These are phyloP conservation scores for Drosophila orena DNA, from an alignment of 1,140 invertebrate genomes.

Conservation along the genomic window DNA sequence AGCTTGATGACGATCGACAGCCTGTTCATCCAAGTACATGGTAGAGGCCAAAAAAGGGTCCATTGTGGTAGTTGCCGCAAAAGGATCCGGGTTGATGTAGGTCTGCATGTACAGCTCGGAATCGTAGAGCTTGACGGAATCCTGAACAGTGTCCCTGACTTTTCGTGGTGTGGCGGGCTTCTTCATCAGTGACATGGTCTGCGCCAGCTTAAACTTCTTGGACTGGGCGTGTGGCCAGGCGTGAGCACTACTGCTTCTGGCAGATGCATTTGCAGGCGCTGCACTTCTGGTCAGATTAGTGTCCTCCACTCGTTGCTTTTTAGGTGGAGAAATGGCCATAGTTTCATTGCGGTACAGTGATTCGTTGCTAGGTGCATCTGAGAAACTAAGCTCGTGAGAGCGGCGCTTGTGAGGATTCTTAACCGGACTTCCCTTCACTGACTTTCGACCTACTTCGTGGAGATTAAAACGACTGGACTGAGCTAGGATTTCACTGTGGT, in stretches of 20 bases:
- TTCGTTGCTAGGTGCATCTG: conserved; percentile 70
- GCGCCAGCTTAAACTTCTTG: conserved; percentile 70
- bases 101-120: conserved; percentile 72
- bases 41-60: conserved; percentile 89
- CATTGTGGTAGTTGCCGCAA: conserved; percentile 87
- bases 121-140: conserved; percentile 70
- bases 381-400: conserved; percentile 69
- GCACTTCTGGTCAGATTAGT: conserved; percentile 8
- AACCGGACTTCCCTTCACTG: conserved; percentile 32
- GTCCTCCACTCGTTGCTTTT: conserved; percentile 63
- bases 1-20: conserved; percentile 91
- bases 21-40: conserved; percentile 91
- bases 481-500: conserved; percentile 80
- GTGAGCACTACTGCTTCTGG: conserved; percentile 35
- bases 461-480: conserved; percentile 83
- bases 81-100: conserved; percentile 86
- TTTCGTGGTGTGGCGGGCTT: conserved; percentile 63
- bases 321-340: conserved; percentile 67
- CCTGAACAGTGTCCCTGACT: conserved; percentile 8
- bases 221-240: conserved; percentile 56
- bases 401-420: conserved; percentile 59
- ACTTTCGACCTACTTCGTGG: conserved; percentile 69
- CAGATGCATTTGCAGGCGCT: conserved; percentile 52
- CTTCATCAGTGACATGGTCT: conserved; percentile 63
- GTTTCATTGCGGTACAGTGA: conserved; percentile 48